A percentile compares a stretch with the other conserved stretches of the same genome.
Evolutionary conservation across 1,140 invertebrate genomes (phyloP).

Genomic region (Hylaeus anthracinus): DNA sequence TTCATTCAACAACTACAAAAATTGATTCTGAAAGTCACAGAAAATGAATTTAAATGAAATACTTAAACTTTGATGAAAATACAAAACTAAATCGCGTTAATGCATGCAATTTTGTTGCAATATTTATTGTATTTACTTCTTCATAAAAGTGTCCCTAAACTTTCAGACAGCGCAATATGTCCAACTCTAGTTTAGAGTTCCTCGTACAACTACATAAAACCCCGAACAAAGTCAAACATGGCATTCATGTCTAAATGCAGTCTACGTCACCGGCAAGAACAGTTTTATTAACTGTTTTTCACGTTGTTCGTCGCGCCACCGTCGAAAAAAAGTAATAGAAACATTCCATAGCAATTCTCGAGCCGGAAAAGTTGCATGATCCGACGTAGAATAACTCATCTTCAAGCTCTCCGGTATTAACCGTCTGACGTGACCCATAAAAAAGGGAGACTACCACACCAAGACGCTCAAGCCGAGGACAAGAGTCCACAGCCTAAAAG

Average conservation of each 20-base stretch:
- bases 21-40: too few species aligned
- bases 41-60: too few species aligned
- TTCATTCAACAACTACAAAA: too few species aligned
- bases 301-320: background rate
- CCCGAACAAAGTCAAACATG: too few species aligned
- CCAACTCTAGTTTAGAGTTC: too few species aligned
- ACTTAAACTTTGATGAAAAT: too few species aligned
- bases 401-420: background rate
- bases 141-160: background rate
- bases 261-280: too few species aligned
- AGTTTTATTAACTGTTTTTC: background rate
- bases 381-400: conserved; percentile 5
- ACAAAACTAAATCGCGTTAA: too few species aligned
- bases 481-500: background rate
- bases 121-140: background rate
- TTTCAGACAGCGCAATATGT: too few species aligned
- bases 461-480: background rate
- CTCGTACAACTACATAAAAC: too few species aligned
- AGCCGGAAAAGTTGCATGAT: background rate
- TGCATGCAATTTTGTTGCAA: too few species aligned
- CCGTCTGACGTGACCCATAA: background rate
- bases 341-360: background rate
- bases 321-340: background rate
- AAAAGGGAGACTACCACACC: background rate
- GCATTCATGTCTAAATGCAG: too few species aligned